Evolutionary conservation across 2,797 vertebrate species (phyloP), one percentile per base, ranked within the genome.

Genomic region (Cryptoprocta ferox): DNA sequence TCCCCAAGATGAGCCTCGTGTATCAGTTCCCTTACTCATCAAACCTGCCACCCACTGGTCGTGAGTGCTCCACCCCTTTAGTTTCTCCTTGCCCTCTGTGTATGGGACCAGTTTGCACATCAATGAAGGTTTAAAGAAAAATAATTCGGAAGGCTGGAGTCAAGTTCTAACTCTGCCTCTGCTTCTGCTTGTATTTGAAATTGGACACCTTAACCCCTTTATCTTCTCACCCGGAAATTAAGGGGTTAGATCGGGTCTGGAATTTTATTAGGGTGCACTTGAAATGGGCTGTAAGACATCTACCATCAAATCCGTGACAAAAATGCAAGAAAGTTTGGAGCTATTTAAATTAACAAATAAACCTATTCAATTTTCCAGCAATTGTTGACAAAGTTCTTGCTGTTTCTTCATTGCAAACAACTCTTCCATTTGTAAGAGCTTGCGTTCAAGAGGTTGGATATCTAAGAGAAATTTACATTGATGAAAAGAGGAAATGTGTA

Each of bases 281-380:
- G 32, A 19, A 84, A 45, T 53, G 35, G 50, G 19, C 8, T 63
- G 1, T 50, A n/a, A 90, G 53, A 71, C 28, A 61, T 66, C 42
- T 71, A 18, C 30, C 32, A 82, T 89, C 59, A 42, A 96, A 80
- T 18, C 21, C 9, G 84, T 53, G 24, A 42, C 26, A 76, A 73
- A 85, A 59, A 71, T 32, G 24, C 45, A 84, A 81, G 73, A 71
- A 94, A 89, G 42, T 45, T 0, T 91, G 16, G 30, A 63, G 30
- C 75, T 68, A 68, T 70, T 91, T 68, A 48, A 91, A 96, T 70
- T 93, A 93, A 90, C 35, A 83, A 92, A 78, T n/a, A 85, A 75
- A 56, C 6, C 56, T 48, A 59, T 75, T 92, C 32, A 19, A 16
- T 45, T 75, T 87, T 90, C 84, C 18, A 84, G 21, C 45, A 65